Conservation (phyloP, 2,113 vertebrate species). For the Lota lota region DNA sequence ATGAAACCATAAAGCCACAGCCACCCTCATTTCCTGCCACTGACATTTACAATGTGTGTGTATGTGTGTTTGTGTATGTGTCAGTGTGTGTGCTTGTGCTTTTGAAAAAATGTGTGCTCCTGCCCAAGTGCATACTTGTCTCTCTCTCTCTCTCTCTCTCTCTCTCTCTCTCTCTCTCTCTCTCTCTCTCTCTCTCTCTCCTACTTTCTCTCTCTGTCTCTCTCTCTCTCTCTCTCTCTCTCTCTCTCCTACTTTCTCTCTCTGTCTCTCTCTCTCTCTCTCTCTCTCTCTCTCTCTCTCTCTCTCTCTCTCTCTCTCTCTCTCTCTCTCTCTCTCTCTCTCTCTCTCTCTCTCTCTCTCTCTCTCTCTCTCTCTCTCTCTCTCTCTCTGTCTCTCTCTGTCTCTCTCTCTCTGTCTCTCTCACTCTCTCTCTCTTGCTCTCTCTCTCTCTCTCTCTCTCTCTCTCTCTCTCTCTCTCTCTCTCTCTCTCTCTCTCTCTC, state of each 20-base stretch:
- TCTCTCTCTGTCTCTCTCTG: too few relatives aligned
- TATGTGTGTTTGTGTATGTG: slow-evolving; percentile 8
- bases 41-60: slow-evolving; percentile 37
- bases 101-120: slow-evolving; percentile 11
- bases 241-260: too few relatives aligned
- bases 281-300: not conserved
- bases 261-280: not conserved
- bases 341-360: not conserved
- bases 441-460: not conserved
- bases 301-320: too few relatives aligned
- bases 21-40: slow-evolving; percentile 48
- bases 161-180: too few relatives aligned
- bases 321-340: too few relatives aligned
- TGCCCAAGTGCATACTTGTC: slow-evolving; percentile 13
- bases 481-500: not conserved
- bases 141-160: too few relatives aligned
- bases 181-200: too few relatives aligned
- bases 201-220: too few relatives aligned
- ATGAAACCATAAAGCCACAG: slow-evolving; percentile 61
- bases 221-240: not conserved
- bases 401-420: too few relatives aligned
- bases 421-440: too few relatives aligned
- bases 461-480: slow-evolving; percentile 11
- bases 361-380: not conserved
- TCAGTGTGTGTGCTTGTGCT: not conserved